Conservation (phyloP, 1,140 invertebrate genomes). For the Pinna nobilis region DNA sequence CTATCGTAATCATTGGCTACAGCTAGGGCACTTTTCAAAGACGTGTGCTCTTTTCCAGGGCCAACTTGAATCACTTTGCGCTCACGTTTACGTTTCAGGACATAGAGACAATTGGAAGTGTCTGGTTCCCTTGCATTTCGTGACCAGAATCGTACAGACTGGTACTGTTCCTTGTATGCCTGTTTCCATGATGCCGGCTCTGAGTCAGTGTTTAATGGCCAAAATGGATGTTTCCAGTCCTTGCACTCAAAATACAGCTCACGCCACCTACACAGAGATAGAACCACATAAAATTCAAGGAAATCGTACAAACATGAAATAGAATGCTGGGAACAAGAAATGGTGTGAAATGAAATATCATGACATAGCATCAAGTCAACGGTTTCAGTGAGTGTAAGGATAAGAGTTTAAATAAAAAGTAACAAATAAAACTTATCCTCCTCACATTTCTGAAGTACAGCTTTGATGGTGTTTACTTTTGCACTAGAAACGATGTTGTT, state of each 20-base stretch:
- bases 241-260: conserved; percentile 59
- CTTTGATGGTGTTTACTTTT: too few species aligned
- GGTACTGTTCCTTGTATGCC: conserved; percentile 59
- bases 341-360: too few species aligned
- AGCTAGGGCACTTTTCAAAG: conserved; percentile 60
- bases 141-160: conserved; percentile 58
- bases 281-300: neutral
- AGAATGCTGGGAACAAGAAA: too few species aligned
- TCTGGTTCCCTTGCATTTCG: conserved; percentile 43
- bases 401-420: too few species aligned
- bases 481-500: too few species aligned
- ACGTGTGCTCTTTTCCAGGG: conserved; percentile 56
- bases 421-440: too few species aligned
- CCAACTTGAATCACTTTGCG: conserved; percentile 63
- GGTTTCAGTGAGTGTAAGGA: too few species aligned
- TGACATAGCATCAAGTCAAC: too few species aligned
- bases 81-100: conserved; percentile 50
- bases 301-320: too few species aligned
- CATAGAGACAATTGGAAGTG: conserved; percentile 53
- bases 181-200: conserved; percentile 64
- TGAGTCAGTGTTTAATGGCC: conserved; percentile 61
- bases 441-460: too few species aligned
- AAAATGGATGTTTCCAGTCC: conserved; percentile 66
- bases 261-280: conserved; percentile 50
- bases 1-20: conserved; percentile 65